phyloP scores from a whole-genome alignment of 2,797 vertebrate species.

The Limnodromus scolopaceus region DNA sequence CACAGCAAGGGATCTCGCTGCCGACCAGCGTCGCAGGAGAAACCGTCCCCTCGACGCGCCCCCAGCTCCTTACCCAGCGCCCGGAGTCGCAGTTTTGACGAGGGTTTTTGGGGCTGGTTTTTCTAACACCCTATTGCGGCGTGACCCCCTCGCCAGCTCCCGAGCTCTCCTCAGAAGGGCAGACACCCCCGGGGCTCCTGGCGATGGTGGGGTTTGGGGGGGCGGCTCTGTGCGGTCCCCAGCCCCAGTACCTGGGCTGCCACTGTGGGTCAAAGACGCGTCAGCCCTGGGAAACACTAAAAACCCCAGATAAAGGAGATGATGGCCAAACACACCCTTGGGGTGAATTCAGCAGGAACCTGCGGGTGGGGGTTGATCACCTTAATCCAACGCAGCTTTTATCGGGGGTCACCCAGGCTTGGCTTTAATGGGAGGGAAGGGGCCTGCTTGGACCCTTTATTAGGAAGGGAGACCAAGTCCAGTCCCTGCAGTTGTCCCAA shows the following conservation, averaged over 20 bases:
- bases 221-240: background rate
- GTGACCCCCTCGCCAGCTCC: accelerated
- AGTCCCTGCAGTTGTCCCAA: background rate
- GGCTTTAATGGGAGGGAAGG: background rate
- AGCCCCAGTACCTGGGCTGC: accelerated
- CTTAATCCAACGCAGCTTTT: background rate
- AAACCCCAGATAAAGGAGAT: background rate
- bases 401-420: background rate
- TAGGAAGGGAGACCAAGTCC: background rate
- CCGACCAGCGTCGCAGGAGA: background rate
- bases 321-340: background rate
- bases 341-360: background rate
- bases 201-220: background rate
- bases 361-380: accelerated
- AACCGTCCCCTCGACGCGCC: background rate
- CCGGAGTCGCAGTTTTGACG: background rate
- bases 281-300: background rate
- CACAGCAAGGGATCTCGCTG: constrained; percentile 27
- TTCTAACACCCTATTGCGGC: background rate
- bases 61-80: background rate
- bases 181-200: background rate
- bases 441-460: background rate
- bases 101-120: background rate
- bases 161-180: background rate
- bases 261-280: accelerated